A percentile compares a stretch with the other conserved stretches of the same genome.
Conservation (phyloP, 2,113 vertebrate genomes). For the Lampris incognitus region DNA sequence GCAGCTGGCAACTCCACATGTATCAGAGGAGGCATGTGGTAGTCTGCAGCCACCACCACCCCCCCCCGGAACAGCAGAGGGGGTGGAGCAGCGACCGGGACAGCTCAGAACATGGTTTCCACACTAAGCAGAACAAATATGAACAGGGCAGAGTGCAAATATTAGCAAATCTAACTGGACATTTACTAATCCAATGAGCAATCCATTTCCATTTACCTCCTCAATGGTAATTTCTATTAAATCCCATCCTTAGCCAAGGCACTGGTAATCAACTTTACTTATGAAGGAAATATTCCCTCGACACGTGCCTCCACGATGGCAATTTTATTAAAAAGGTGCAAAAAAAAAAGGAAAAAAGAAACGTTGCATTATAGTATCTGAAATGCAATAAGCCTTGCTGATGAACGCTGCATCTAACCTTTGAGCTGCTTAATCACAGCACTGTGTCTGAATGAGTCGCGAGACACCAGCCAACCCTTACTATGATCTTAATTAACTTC, state of each 20-base stretch:
- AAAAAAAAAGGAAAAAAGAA: constrained; percentile 11
- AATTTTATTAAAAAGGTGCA: too few species aligned
- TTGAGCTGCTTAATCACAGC: background rate
- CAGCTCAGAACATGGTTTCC: background rate
- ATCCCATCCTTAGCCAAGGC: constrained; percentile 15
- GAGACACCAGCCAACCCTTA: constrained; percentile 51
- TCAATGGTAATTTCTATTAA: constrained; percentile 41
- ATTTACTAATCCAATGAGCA: constrained; percentile 30
- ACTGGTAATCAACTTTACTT: background rate
- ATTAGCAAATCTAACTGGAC: constrained; percentile 47
- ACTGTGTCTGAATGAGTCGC: constrained; percentile 47
- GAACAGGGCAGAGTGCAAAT: constrained; percentile 48
- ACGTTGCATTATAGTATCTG: background rate
- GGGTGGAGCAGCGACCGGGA: too few species aligned
- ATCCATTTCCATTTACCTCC: constrained; percentile 34
- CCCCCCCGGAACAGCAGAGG: too few species aligned
- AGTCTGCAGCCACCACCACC: too few species aligned
- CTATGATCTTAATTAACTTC: constrained; percentile 75
- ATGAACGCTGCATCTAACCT: too few species aligned
- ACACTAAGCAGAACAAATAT: constrained; percentile 59
- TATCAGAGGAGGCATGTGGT: too few species aligned
- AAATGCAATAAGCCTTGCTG: constrained; percentile 12
- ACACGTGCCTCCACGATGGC: too few species aligned
- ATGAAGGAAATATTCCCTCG: background rate
- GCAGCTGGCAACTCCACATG: too few species aligned